Base-by-base conservation (phyloP, 2,113 vertebrate genomes). In the Nerophis ophidion region DNA sequence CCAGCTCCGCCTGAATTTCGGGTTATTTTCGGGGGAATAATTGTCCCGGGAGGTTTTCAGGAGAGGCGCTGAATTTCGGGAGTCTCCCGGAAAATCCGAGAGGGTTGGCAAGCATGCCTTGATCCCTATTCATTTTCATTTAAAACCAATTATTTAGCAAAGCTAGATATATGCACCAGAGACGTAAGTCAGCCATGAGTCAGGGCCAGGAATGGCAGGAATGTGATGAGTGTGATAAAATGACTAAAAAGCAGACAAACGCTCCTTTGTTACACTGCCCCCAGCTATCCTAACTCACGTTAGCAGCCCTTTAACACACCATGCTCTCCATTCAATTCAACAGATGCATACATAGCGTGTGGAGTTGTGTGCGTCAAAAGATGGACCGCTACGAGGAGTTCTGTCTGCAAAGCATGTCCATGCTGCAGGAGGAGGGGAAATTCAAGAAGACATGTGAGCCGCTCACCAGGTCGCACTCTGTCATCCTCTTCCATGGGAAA, bases 371-470 rank as follows among this genome's bases (percentile, higher is more conserved):
- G 44, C 26, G 26, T 26, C 26, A 73, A 58, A 71, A 78, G 68
- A 88, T 98, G 95, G 93, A 96, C 67, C 92, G 91, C 68, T 98
- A 96, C 56, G 93, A 96, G 65, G 77, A 90, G 50, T 98, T 97
- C 81, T 93, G 86, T 71, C 84, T 87, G 71, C 89, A 83, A 56
- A 92, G 87, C 72, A 73, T 93, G 72, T 78, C 85, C 57, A 63
- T 82, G 71, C 86, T 95, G 68, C 91, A 91, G 75, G 83, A 84
- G 56, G 81, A 89, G 66, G 60, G 75, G 51, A 48, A 60, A 69
- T 63, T 64, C 55, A 67, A 49, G 45, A 84, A 26, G 60, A 76
- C 88, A 71, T 61, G 65, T 10, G 75, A 84, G 50, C 79, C 84
- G 0, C 80, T 77, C 46, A 72, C 70, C 50, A 86, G 77, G 71